Evolutionary conservation across 2,113 vertebrate species (phyloP), one percentile per base, ranked within the genome.

Genomic region (Hepsetus odoe): DNA sequence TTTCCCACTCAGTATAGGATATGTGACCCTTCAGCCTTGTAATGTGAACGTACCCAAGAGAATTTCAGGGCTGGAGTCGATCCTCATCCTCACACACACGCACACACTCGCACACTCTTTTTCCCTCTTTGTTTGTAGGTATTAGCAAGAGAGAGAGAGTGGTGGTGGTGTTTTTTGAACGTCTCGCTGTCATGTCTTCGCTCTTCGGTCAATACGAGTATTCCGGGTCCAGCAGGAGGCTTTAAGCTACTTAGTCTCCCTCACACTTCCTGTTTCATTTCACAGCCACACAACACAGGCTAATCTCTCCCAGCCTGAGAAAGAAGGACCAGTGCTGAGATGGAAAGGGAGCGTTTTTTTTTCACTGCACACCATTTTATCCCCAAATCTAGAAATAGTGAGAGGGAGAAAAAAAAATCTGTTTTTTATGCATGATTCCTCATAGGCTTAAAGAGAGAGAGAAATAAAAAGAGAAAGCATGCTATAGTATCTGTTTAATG

Each of bases 231-330:
- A 18, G 40, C 30, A 9, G 38, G 30, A 30, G 35, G 51, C 64
- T 59, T 59, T 49, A 51, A 32, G 49, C 30, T 44, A 51, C 65
- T 75, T 70, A 75, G 32, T 69, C 5, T n/a, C 55, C 20, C 40
- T 22, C 59, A 69, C 38, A 80, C 46, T 32, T 7, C 56, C 24
- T 61, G 35, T 75, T 70, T 70, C 61, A 76, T 35, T 71, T 70
- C 7, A 80, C 55, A 74, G 18, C 70, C 59, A 4, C 22, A 70
- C 53, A 80, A 69, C 46, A 46, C 53, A 70, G 72, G 9, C 46
- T 66, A 76, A 80, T 80, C 11, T 74, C 35, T 69, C 46, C 56
- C 11, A 49, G 32, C 32, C 32, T 58, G 30, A 28, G 8, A 30
- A 71, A 22, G 20, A 35, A 12, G 35, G 30, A 71, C 32, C 49